Conservation (phyloP, 2,888 invertebrate species). For the Gasteruption jaculator region DNA sequence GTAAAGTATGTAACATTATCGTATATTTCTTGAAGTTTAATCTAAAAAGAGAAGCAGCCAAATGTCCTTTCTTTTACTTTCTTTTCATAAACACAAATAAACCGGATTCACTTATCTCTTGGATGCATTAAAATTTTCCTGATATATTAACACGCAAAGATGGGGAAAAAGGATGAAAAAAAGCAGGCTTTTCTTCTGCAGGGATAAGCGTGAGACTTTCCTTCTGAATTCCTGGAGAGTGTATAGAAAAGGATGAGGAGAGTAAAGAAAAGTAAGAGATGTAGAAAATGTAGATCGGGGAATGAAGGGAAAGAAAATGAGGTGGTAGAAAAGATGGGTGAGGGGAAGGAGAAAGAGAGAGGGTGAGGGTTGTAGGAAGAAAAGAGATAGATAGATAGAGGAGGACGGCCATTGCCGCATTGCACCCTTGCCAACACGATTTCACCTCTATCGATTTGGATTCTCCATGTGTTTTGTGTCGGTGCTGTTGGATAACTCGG, state of each 20-base stretch:
- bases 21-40: no score
- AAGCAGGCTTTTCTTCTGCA: conserved; percentile 16
- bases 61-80: no score
- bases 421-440: conserved; percentile 38
- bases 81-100: neutral
- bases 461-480: conserved; percentile 36
- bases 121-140: no score
- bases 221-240: conserved; percentile 3
- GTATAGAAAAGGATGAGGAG: conserved; percentile 12
- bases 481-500: conserved; percentile 29
- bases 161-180: conserved; percentile 3
- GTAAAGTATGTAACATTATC: no score
- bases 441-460: conserved; percentile 39
- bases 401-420: conserved; percentile 35
- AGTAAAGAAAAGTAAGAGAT: conserved; percentile 7
- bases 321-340: neutral
- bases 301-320: conserved; percentile 12
- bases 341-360: conserved; percentile 1
- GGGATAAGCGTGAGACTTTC: neutral
- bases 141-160: conserved; percentile 3
- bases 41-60: no score
- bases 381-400: conserved; percentile 13
- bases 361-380: conserved; percentile 6
- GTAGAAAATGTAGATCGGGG: neutral
- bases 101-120: conserved; percentile 3